Conservation (phyloP, 2,888 invertebrate genomes). For the Melikaiella ostensackeni region DNA sequence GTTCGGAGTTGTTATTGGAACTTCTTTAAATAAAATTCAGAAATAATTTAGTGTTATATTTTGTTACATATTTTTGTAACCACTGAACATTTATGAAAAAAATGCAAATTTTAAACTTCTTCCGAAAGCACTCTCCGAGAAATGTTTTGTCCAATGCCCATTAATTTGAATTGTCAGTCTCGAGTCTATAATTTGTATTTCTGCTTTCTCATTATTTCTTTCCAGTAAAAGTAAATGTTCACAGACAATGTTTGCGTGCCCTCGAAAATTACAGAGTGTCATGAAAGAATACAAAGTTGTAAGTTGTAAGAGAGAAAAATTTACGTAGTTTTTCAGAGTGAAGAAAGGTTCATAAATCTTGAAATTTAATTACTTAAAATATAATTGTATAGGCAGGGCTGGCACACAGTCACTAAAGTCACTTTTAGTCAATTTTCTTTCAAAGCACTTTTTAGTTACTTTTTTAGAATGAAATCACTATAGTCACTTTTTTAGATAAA, state of each 20-base stretch:
- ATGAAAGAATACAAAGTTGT: background rate
- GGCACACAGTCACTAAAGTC: no score
- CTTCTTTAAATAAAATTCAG: background rate
- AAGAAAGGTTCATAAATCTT: background rate
- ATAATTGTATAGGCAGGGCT: background rate
- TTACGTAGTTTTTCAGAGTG: background rate
- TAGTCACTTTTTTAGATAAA: no score
- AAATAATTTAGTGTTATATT: no score
- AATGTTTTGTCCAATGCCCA: background rate
- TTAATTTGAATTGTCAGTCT: background rate
- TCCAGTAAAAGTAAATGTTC: background rate
- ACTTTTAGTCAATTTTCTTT: no score
- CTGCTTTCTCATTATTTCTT: constrained; percentile 1
- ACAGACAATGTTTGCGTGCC: background rate
- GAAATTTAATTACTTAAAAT: background rate
- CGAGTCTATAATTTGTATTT: background rate
- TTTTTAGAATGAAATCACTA: no score
- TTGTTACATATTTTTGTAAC: background rate
- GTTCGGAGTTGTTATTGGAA: background rate
- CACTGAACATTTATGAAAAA: no score
- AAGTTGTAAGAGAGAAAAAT: background rate
- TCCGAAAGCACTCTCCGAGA: background rate
- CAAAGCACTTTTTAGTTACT: no score
- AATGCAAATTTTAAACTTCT: background rate
- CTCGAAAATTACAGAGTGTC: background rate